Evolutionary conservation across 2,113 vertebrate species (phyloP).

Genomic region (Stegastes partitus): DNA sequence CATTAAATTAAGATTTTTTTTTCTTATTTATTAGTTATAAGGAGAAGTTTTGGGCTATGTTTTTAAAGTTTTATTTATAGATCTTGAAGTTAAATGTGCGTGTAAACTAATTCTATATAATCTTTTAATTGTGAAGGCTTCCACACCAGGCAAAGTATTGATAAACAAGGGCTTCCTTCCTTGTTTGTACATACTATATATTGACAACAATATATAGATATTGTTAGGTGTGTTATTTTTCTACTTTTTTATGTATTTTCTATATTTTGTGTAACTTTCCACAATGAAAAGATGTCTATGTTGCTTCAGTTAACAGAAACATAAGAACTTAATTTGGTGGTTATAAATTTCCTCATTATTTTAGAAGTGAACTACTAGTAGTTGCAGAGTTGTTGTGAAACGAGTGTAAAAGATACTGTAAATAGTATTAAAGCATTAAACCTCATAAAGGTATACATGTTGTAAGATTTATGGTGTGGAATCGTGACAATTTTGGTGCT

Average conservation of each 20-base stretch:
- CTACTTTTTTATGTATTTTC: conserved; percentile 66
- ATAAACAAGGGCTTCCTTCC: conserved; percentile 59
- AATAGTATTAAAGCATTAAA: conserved; percentile 63
- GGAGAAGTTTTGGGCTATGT: conserved; percentile 66
- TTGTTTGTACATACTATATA: conserved; percentile 78
- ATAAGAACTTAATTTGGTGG: conserved; percentile 45
- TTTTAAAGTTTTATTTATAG: conserved; percentile 83
- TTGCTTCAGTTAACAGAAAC: conserved; percentile 45
- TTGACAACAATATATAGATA: conserved; percentile 75
- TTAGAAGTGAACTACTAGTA: conserved; percentile 8
- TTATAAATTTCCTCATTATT: conserved; percentile 24
- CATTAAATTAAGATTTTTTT: conserved; percentile 84
- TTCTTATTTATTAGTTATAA: conserved; percentile 86
- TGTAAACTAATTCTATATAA: conserved; percentile 76
- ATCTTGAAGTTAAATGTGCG: conserved; percentile 77
- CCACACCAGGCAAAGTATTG: conserved; percentile 63
- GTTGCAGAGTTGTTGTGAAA: conserved; percentile 68
- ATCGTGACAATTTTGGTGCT: conserved; percentile 72
- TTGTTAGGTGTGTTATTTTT: conserved; percentile 81
- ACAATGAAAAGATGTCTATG: conserved; percentile 50
- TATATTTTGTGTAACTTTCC: conserved; percentile 68
- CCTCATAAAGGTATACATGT: conserved; percentile 56
- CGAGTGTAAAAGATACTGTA: conserved; percentile 69
- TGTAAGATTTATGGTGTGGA: conserved; percentile 65
- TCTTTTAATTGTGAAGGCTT: conserved; percentile 77